phyloP scores from a whole-genome alignment of 2,888 invertebrate species.

The Prenolepis imparis region DNA sequence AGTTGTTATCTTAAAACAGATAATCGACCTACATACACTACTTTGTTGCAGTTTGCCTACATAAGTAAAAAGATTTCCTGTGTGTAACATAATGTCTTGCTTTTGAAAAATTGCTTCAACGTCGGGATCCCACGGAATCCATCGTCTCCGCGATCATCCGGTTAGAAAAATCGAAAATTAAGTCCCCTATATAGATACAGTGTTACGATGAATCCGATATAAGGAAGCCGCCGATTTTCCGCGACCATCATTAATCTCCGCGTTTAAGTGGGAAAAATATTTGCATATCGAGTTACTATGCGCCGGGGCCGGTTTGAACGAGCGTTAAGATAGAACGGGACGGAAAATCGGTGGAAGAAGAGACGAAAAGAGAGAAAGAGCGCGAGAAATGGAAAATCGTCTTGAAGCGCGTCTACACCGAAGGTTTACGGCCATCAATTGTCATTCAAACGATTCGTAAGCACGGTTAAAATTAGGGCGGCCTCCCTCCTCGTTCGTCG shows the following conservation, averaged over 20 bases:
- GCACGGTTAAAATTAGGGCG: constrained; percentile 84
- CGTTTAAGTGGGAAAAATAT: constrained; percentile 83
- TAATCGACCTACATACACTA: background rate
- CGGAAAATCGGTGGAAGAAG: constrained; percentile 1
- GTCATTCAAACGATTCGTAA: constrained; percentile 83
- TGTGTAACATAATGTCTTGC: background rate
- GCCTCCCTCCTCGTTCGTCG: constrained; percentile 13
- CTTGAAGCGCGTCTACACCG: constrained; percentile 67
- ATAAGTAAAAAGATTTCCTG: background rate
- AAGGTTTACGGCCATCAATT: constrained; percentile 76
- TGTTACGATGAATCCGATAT: constrained; percentile 59
- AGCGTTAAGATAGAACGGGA: constrained; percentile 58
- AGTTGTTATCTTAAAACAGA: background rate
- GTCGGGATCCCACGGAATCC: constrained; percentile 52
- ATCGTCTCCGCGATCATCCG: constrained; percentile 67
- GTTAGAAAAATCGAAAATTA: constrained; percentile 78
- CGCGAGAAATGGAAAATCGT: constrained; percentile 64
- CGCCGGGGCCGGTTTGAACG: constrained; percentile 72
- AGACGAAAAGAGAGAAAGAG: constrained; percentile 43
- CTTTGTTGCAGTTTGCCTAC: background rate
- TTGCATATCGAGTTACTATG: constrained; percentile 85
- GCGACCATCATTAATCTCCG: constrained; percentile 83
- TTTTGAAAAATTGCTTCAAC: constrained; percentile 27
- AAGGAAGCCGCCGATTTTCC: constrained; percentile 58
- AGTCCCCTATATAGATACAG: constrained; percentile 66